Evolutionary conservation across 1,140 invertebrate species (phyloP), one percentile per base, ranked within the genome.

Genomic region (Sitophilus oryzae): DNA sequence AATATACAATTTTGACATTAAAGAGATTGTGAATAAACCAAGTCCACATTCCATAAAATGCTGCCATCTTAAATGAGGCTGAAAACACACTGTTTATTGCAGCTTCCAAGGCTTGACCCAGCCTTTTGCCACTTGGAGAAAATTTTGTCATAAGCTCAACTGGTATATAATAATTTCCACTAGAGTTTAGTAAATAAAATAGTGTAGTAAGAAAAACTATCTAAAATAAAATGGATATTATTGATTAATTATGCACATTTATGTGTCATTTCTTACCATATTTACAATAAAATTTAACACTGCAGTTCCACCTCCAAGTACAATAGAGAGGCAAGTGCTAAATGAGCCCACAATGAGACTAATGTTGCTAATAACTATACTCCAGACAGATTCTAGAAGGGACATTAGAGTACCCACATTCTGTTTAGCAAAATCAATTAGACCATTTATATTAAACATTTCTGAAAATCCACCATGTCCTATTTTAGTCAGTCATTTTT

Each of bases 1-100:
- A 79, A 71, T 96, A 97, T 15, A 97, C 89, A 56, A 98, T 89
- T 69, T 94, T 90, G 0, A 96, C 87, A 60, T 89, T 88, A 72
- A 98, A 98, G 1, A 98, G 71, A 59, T 92, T 94, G 68, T 98
- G 95, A 41, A 95, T 89, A 22, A 98, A 82, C 92, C 95, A 98
- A 0, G 96, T 98, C 83, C 95, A 99, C 50, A 98, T 75, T 0
- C 94, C 95, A 71, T 98, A 98, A 74, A 99, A 99, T 0, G 89
- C 79, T 2, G 93, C 89, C 81, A 98, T 93, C 76, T 98, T 99
- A 55, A 97, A 89, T 1, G 93, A 96, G 0, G 94, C 93, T 37
- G 89, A 83, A 67, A 98, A 93, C 2, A 99, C 84, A 38, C 83
- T 84, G 59, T 86, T 85, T 16, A 86, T 81, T 1, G 84, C 82